Evolutionary conservation across 2,888 invertebrate genomes (phyloP), one percentile per base, ranked within the genome.

Genomic region (Scotopteryx bipunctaria): DNA sequence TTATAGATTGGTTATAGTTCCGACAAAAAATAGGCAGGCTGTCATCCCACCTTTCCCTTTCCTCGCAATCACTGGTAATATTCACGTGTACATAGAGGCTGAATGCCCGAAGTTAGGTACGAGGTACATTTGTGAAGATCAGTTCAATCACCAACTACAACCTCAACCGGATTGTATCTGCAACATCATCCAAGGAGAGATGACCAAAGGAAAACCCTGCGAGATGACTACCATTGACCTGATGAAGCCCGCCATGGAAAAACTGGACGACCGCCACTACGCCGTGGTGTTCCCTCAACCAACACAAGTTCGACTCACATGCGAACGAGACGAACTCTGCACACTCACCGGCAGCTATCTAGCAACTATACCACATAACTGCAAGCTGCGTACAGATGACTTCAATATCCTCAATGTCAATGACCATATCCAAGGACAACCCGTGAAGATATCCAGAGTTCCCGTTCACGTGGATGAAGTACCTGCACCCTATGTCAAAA

Each of bases 231-330:
- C 2, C 1, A 9, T 9, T 9, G n/a, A 5, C 2, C 2, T 9
- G 2, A 31, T 5, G 5, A 21, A 21, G 8, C 3, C 2, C 5
- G 21, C 21, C 5, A 4, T 4, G 2, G 21, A 21, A 5, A 1
- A 21, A 5, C 5, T 21, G 1, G 38, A 38, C 9, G 37, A 38
- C 16, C 31, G 29, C n/a, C 46, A 46, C 31, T 46, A 46, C 23
- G 19, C 37, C 1, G 6, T 37, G 6, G 21, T 27, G 8, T 44
- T 37, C 9, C 37, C 46, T 2, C 23, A 6, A 6, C 19, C 27
- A 6, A 46, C 37, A 6, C 37, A 46, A 19, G 21, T 31, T 6
- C 13, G 23, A 5, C 21, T 46, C 8, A 1, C 5, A 4, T 46
- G 38, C 14, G 17, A 8, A 14, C 32, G 9, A 5, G 4, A 38